Percentiles rank a stretch among this genome's conserved stretches.
phyloP scores from a whole-genome alignment of 2,888 invertebrate genomes.

The Deilephila elpenor region DNA sequence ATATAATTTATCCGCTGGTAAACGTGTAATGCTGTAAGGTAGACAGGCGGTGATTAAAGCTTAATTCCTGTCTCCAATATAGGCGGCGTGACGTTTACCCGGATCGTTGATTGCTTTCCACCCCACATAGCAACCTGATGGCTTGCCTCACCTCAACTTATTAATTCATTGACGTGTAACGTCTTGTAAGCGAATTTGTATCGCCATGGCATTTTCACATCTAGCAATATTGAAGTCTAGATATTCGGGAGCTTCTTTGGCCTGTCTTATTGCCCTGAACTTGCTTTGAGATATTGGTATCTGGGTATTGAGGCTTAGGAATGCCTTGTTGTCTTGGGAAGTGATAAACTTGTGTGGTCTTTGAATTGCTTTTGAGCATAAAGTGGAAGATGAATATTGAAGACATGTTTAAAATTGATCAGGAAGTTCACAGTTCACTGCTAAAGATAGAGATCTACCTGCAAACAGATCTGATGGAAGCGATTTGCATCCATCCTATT shows the following conservation, averaged over 20 bases:
- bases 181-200: constrained; percentile 21
- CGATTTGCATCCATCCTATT: too few relatives aligned
- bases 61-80: constrained; percentile 17
- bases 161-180: constrained; percentile 11
- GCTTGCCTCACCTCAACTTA: constrained; percentile 12
- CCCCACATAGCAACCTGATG: constrained; percentile 19
- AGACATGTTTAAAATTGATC: too few relatives aligned
- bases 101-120: constrained; percentile 24
- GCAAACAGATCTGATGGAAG: too few relatives aligned
- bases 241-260: neutral
- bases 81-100: neutral
- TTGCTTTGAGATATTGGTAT: neutral
- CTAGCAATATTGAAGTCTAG: neutral
- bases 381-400: too few relatives aligned
- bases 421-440: too few relatives aligned
- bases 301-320: neutral
- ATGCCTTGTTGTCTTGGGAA: neutral
- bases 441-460: too few relatives aligned
- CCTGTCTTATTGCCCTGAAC: neutral
- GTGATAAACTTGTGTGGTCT: neutral
- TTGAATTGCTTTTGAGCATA: neutral
- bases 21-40: neutral
- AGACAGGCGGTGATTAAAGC: constrained; percentile 19
- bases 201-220: neutral
- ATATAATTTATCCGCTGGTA: neutral